Evolutionary conservation across 2,113 vertebrate genomes (phyloP).

Genomic region (Dipodomys spectabilis): DNA sequence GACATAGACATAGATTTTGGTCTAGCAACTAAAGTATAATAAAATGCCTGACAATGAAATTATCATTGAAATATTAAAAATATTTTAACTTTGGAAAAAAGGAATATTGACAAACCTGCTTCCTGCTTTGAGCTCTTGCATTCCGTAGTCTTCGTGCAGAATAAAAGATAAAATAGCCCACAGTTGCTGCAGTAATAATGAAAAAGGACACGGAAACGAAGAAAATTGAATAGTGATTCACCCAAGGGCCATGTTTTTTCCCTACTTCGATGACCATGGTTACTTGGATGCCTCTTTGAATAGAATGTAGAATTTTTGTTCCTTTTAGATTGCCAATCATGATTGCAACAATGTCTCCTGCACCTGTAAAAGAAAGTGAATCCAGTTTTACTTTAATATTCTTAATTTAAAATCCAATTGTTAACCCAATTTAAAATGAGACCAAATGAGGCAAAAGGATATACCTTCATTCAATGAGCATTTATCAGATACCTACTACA

Average conservation of each 20-base stretch:
- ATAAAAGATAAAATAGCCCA: conserved; percentile 93
- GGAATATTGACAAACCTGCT: conserved; percentile 86
- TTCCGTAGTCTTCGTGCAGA: conserved; percentile 89
- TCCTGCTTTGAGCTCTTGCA: conserved; percentile 88
- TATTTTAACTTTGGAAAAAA: conserved; percentile 12
- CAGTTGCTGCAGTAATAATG: conserved; percentile 91
- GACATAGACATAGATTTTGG: conserved; percentile 12
- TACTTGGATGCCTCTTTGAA: conserved; percentile 85
- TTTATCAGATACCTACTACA: background rate
- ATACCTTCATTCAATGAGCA: conserved; percentile 30
- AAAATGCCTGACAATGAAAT: conserved; percentile 45
- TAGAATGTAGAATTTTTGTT: conserved; percentile 85
- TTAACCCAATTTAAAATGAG: conserved; percentile 39
- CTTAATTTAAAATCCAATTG: conserved; percentile 40
- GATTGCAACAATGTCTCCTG: conserved; percentile 89
- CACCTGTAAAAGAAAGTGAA: conserved; percentile 86
- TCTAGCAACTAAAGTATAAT: conserved; percentile 41
- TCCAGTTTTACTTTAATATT: conserved; percentile 62
- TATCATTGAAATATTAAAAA: conserved; percentile 21
- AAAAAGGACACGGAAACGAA: conserved; percentile 93
- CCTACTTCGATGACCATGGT: conserved; percentile 92
- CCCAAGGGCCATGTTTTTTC: conserved; percentile 88
- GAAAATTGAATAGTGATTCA: conserved; percentile 92
- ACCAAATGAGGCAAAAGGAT: conserved; percentile 19
- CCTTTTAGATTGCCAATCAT: conserved; percentile 92